Evolutionary conservation across 2,888 invertebrate genomes (phyloP), one percentile per base, ranked within the genome.

Genomic region (Aporophyla lueneburgensis): DNA sequence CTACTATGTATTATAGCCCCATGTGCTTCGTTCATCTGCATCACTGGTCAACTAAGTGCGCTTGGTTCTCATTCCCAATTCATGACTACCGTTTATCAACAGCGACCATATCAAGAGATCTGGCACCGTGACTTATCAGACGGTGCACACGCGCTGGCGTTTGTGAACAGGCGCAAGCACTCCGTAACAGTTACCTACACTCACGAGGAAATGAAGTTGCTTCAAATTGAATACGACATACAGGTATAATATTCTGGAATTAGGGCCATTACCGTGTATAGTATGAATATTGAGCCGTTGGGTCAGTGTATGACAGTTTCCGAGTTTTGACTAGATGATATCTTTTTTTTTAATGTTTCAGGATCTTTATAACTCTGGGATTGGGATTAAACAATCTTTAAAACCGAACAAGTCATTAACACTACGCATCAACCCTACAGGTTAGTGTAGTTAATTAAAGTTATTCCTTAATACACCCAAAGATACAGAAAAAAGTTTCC

Each of bases 61-160:
- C 9, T 21, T 67, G n/a, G 6, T 10, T n/a, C 51, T n/a, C 6
- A 53, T 67, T 53, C 14, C 9, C 14, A 54, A 27, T 43, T 27
- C 4, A 71, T 40, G 27, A 66, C 24, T 33, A 33, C 24, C 2
- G 10, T 49, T 63, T 69, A 9, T 27, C 59, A 19, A 53, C 82
- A 92, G 92, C 84, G 87, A 72, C 81, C 84, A 0, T 76, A 88
- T 9, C 76, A 97, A 58, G 95, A 97, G 87, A 94, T 97, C 54
- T 97, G 97, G 97, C 96, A 94, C 10, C 95, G 97, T 63, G 97
- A 97, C 33, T 86, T 96, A 19, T 86, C 91, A 0, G 93, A 95
- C 51, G 95, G 94, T 2, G 96, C 97, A 0, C 96, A 94, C 79
- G 97, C 97, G 0, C 88, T 97, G 40, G 97, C 97, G 0, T 95